Base-by-base conservation (phyloP, 2,888 invertebrate genomes). In the Ramazzottius varieornatus region DNA sequence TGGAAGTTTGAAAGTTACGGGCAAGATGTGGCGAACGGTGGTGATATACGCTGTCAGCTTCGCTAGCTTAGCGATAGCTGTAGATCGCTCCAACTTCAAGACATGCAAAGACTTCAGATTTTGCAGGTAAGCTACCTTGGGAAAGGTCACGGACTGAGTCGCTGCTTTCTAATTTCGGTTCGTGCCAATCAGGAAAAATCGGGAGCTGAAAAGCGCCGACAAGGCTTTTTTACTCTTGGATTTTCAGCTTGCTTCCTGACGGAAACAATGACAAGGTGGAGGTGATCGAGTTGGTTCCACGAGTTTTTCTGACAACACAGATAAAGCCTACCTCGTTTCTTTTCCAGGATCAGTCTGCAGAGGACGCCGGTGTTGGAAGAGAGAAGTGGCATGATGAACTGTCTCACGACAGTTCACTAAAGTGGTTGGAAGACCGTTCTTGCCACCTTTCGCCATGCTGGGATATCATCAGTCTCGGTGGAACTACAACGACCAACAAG, bases 401-500 rank as follows among this genome's bases (percentile, higher is more conserved):
- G 83, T 85, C 20, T 86, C 91, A 75, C 81, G 83, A 65, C 96
- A 98, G 75, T 94, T 92, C 76, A 83, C 86, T 0, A 76, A 79
- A 2, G 80, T 98, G 0, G 93, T 94, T 0, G 98, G 98, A 20
- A 82, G 84, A 0, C 84, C 88, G 16, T 86, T 86, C 0, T 73
- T 98, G 65, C 98, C 98, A 0, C 96, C 92, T 69, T 80, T 84
- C 73, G 92, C 88, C 78, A 81, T 92, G 0, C 79, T 99, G 65
- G 93, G 83, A 1, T 96, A 96, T 75, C 98, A 99, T 77, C 98
- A 99, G 76, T 86, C 86, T 69, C 84, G 98, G 34, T 99, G 98
- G 98, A 99, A 99, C 77, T 99, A 99, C 78, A 91, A 92, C 71
- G 93, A 96, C 75, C 87, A 94, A 73, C 85, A 86, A 13, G 98